Percentiles rank a stretch among this genome's conserved stretches.
Conservation (phyloP, 2,797 vertebrate species). For the Amazona finschi region DNA sequence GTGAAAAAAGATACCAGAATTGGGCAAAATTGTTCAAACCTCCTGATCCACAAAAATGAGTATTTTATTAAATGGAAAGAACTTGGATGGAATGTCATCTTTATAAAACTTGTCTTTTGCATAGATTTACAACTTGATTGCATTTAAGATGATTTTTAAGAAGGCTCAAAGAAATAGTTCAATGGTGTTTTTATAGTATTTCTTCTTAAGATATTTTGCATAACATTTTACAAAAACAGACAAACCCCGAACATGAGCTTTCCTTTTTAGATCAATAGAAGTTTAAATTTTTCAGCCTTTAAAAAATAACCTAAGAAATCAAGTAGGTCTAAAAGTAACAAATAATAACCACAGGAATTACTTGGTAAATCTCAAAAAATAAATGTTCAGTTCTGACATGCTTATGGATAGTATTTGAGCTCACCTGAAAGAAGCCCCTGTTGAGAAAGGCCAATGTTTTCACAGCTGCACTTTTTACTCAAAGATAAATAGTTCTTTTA, state of each 20-base stretch:
- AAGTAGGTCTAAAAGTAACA: slow-evolving; percentile 30
- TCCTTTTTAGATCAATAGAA: neutral
- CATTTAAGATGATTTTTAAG: neutral
- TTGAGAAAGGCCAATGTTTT: neutral
- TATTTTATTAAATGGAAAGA: neutral
- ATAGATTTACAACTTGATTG: neutral
- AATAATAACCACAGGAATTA: slow-evolving; percentile 24
- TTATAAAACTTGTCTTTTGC: neutral
- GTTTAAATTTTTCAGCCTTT: neutral
- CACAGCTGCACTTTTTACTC: slow-evolving; percentile 42
- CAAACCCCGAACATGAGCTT: rapidly evolving
- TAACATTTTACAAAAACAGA: neutral
- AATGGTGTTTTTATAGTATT: neutral
- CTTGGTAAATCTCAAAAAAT: slow-evolving; percentile 38
- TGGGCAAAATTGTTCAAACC: neutral
- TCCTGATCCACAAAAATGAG: neutral
- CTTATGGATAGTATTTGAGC: slow-evolving; percentile 39
- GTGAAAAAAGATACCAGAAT: neutral
- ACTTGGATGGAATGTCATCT: neutral
- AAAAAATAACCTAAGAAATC: neutral
- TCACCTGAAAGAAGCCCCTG: slow-evolving; percentile 39
- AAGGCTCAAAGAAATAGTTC: neutral
- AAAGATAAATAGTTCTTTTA: slow-evolving; percentile 47
- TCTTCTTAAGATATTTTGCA: neutral
- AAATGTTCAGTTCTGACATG: slow-evolving; percentile 21